Base-by-base conservation (phyloP, 2,888 invertebrate species). In the Nebria brevicollis region DNA sequence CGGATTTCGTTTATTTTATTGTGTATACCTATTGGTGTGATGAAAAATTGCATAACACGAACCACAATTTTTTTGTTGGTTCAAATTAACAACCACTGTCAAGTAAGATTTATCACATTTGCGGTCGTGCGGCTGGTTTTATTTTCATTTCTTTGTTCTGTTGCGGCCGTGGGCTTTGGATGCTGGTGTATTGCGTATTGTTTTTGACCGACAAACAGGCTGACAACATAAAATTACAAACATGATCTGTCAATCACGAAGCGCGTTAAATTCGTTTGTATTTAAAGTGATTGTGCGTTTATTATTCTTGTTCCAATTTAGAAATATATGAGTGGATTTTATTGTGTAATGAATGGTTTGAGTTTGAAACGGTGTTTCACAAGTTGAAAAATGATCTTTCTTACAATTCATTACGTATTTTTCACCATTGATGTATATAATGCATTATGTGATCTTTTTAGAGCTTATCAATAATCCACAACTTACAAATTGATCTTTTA, bases 361-460 rank as follows among this genome's bases (percentile, higher is more conserved):
- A 65, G 15, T 65, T 4, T 0, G 65, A 65, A 65, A 7, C 15
- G 13, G 7, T 4, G 65, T 65, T 65, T 20, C 20, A 65, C 6
- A 65, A 65, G 65, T 65, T 65, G 65, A 65, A 65, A 65, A 65
- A 65, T 65, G 65, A 65, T 65, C 65, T 65, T 65, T 15, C 65
- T 65, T 8, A 2, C 15, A 34, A 65, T 65, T 65, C 13, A n/a
- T 65, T n/a, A 65, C 65, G 65, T 65, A 65, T 65, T 65, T 15
- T 65, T n/a, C 65, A 34, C 34, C 34, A 34, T 34, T 34, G 34
- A 34, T 34, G 34, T 34, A 34, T 34, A 34, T 34, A 4, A 34
- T 34, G 34, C 5, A 34, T 4, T 34, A 34, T 34, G 1, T 34
- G 2, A 34, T 34, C 5, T 1, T 34, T 34, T 34, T 34, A 34